Evolutionary conservation across 2,797 vertebrate species (phyloP), one percentile per base, ranked within the genome.

Genomic region (Huso huso): DNA sequence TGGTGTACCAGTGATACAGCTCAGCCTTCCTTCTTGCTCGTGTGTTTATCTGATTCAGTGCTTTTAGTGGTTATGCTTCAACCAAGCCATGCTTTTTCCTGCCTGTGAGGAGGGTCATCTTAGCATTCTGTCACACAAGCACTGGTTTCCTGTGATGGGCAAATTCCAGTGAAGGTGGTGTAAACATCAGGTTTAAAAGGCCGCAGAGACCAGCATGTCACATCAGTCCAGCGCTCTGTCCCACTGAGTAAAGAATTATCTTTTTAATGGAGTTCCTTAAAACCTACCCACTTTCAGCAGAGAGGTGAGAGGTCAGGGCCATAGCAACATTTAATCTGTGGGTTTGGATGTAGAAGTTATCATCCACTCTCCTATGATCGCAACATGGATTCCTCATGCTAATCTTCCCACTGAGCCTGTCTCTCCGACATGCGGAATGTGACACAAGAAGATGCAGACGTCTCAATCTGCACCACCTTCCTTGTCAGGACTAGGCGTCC

Each of bases 231-330:
- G 23, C 2, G 23, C 62, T 51, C 58, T 70, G 62, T 61, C 51
- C 65, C 48, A 8, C 61, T 67, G 48, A 55, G 60, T 59, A 50
- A 65, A 58, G 12, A 66, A 12, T 57, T 23, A 69, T 5, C 7
- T 48, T 11, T 57, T 49, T 18, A 10, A 53, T 69, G 23, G 10
- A 72, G 68, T 53, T 67, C 63, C 65, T 53, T 58, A 7, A 71
- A 68, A 70, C 70, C 71, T 72, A 69, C 67, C 74, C 69, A 66
- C 71, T 62, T 49, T 48, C 12, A 63, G 69, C 68, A 65, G 70
- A 72, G 58, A 61, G 69, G 67, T 72, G 68, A 66, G 48, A 72
- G 73, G 66, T 68, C 70, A 72, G 70, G 70, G 49, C 72, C 71
- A 15, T 10, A 13, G 10, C 51, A 74, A 68, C 66, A 50, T 68